phyloP scores from a whole-genome alignment of 2,797 vertebrate genomes.

The Lepilemur ruficaudatus region DNA sequence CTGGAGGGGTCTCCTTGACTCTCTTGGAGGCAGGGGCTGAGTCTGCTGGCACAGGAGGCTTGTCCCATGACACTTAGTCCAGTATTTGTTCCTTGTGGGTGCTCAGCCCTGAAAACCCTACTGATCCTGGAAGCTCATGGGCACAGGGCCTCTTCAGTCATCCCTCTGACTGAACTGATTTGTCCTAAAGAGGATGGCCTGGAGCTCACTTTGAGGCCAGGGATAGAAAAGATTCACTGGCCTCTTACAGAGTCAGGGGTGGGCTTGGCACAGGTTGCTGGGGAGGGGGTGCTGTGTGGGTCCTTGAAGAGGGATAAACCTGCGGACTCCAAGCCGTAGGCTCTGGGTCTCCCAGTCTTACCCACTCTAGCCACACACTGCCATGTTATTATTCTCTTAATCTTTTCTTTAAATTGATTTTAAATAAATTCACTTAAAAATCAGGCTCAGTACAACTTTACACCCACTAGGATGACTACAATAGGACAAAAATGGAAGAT shows the following conservation, averaged over 20 bases:
- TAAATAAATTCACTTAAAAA: not conserved
- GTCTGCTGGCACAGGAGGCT: not conserved
- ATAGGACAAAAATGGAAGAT: not conserved
- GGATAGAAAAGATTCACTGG: not conserved
- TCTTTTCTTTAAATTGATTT: not conserved
- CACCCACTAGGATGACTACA: not conserved
- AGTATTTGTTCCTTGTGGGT: too few species aligned
- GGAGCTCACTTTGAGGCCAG: not conserved
- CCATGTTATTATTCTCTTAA: not conserved
- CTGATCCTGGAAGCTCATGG: not conserved
- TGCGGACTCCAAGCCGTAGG: not conserved
- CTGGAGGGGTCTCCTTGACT: not conserved
- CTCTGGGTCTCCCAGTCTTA: not conserved
- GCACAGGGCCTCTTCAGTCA: not conserved
- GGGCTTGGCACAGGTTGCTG: not conserved
- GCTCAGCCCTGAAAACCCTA: not conserved
- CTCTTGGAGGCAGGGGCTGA: not conserved
- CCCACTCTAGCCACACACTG: not conserved
- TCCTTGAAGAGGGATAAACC: accelerated
- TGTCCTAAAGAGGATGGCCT: not conserved
- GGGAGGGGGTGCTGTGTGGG: not conserved
- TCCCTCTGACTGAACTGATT: not conserved
- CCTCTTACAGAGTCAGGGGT: not conserved
- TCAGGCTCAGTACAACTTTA: not conserved
- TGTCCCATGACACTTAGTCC: not conserved